Conservation (phyloP, 2,888 invertebrate genomes). For the Papilio protenor region DNA sequence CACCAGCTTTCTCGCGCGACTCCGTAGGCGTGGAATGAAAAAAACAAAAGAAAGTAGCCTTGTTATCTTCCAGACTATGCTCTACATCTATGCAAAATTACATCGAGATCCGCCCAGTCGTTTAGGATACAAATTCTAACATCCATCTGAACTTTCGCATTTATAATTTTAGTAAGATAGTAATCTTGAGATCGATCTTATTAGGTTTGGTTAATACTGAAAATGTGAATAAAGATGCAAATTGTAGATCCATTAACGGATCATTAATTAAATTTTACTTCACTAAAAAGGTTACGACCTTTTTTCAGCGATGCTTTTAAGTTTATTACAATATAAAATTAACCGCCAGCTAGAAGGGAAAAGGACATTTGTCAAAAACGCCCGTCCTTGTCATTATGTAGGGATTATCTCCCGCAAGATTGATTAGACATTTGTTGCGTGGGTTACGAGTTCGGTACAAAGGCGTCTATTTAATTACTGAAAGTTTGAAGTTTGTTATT, state of each 20-base stretch:
- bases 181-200: neutral
- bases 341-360: neutral
- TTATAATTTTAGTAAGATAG: no score
- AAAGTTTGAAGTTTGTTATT: neutral
- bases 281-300: conserved; percentile 33
- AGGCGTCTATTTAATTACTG: neutral
- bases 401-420: conserved; percentile 31
- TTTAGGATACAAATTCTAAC: no score
- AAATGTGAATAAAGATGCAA: neutral
- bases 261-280: conserved; percentile 19
- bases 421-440: conserved; percentile 32
- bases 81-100: no score
- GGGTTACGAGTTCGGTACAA: neutral
- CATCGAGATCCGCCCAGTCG: no score
- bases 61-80: no score
- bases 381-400: conserved; percentile 22
- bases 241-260: neutral
- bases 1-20: no score
- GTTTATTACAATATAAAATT: conserved; percentile 21
- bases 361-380: conserved; percentile 36
- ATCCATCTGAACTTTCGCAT: no score
- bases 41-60: no score
- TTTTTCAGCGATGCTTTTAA: conserved; percentile 13
- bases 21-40: no score
- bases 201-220: neutral